These are phyloP conservation scores for Otocyon megalotis DNA, from an alignment of 2,113 vertebrate species.

Conservation along the genomic window DNA sequence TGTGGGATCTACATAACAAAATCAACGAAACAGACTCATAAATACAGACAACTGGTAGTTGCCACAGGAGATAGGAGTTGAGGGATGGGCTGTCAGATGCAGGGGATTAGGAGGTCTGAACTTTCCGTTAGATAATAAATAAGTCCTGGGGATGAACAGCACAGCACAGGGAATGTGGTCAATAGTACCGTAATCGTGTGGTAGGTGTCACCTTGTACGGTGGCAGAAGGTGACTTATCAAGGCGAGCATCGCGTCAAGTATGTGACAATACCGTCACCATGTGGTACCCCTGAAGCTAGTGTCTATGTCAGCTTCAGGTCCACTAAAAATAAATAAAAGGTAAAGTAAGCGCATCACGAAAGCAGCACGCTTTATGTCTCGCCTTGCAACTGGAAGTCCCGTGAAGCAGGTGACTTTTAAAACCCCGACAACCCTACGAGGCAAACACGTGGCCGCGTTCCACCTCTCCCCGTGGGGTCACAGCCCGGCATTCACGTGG, in stretches of 20 bases:
- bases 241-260: not conserved
- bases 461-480: not conserved
- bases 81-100: not conserved
- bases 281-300: not conserved
- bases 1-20: not conserved
- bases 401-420: not conserved
- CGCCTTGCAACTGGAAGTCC: not conserved
- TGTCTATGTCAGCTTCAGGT: not conserved
- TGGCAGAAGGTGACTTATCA: not conserved
- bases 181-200: accelerated
- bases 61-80: not conserved
- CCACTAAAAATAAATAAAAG: not conserved
- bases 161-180: accelerated
- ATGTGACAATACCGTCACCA: not conserved
- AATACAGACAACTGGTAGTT: not conserved
- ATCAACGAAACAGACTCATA: not conserved
- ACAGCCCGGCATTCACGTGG: accelerated
- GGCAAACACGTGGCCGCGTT: accelerated
- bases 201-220: not conserved
- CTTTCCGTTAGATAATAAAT: not conserved
- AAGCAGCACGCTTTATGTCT: accelerated
- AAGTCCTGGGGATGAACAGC: not conserved
- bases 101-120: not conserved
- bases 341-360: accelerated
- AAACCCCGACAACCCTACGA: accelerated